phyloP scores from a whole-genome alignment of 2,113 vertebrate species.

The Rattus norvegicus region DNA sequence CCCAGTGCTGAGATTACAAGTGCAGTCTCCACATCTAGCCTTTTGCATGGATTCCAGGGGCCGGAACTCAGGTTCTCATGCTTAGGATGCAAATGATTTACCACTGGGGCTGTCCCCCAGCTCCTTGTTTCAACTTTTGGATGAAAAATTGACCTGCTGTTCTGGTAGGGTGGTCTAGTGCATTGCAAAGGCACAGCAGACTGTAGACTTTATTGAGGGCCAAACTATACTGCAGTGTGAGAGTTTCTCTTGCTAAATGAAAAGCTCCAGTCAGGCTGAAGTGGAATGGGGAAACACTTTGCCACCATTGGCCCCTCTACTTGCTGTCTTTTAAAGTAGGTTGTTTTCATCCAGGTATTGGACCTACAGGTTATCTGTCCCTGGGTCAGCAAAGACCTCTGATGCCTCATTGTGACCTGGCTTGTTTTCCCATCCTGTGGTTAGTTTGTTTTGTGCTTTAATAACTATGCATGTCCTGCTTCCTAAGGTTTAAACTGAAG shows the following conservation, averaged over 20 bases:
- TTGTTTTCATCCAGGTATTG: not conserved
- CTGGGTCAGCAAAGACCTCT: not conserved
- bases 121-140: not conserved
- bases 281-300: not conserved
- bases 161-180: too few species aligned
- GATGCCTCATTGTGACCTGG: not conserved
- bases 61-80: not conserved
- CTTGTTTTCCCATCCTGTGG: not conserved
- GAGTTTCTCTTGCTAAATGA: not conserved
- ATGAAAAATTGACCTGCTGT: not conserved
- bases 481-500: not conserved
- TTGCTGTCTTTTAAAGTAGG: not conserved
- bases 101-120: too few species aligned
- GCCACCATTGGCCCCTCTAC: not conserved
- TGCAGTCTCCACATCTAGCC: not conserved
- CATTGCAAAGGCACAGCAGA: not conserved
- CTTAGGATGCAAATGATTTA: not conserved
- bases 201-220: not conserved
- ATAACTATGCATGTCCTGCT: too few species aligned
- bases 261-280: not conserved
- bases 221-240: not conserved
- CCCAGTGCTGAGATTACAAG: not conserved
- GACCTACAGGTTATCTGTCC: not conserved
- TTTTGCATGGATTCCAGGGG: not conserved
- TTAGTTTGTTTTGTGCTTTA: not conserved